Evolutionary conservation across 2,888 invertebrate genomes (phyloP).

Genomic region (Hydropsyche betteni): DNA sequence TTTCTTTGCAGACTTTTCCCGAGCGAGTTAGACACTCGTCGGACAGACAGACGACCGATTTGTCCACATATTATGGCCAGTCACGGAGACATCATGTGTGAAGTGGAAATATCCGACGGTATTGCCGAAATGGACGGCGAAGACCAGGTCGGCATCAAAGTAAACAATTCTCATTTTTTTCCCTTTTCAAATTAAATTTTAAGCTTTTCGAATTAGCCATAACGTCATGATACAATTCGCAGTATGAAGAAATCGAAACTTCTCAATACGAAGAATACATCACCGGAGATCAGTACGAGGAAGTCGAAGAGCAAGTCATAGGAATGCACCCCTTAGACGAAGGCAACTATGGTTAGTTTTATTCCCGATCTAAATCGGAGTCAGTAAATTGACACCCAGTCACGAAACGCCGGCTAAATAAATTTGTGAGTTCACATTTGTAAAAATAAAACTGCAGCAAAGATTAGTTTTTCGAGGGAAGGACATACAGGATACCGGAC

Average conservation of each 20-base stretch:
- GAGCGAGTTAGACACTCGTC: neutral
- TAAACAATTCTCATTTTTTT: conserved; percentile 53
- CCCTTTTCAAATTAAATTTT: conserved; percentile 53
- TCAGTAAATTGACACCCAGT: too few relatives aligned
- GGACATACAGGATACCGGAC: neutral
- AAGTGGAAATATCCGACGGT: conserved; percentile 67
- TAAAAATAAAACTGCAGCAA: neutral
- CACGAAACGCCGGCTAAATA: too few relatives aligned
- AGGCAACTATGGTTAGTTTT: conserved; percentile 55
- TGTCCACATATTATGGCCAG: conserved; percentile 46
- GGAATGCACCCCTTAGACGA: conserved; percentile 66
- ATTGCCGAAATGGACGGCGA: conserved; percentile 67
- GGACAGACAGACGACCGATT: too few relatives aligned
- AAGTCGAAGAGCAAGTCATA: conserved; percentile 65
- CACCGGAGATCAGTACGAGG: conserved; percentile 65
- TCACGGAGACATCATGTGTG: conserved; percentile 66
- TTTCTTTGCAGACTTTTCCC: conserved; percentile 3
- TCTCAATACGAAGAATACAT: conserved; percentile 66
- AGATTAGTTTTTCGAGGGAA: conserved; percentile 14
- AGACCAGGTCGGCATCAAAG: conserved; percentile 66
- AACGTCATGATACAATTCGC: conserved; percentile 57
- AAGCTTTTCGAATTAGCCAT: neutral
- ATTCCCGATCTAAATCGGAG: too few relatives aligned
- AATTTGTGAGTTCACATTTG: too few relatives aligned
- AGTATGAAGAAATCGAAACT: conserved; percentile 66